A percentile compares a stretch with the other conserved stretches of the same genome.
Conservation (phyloP, 2,113 vertebrate species). For the Eclectus roratus region DNA sequence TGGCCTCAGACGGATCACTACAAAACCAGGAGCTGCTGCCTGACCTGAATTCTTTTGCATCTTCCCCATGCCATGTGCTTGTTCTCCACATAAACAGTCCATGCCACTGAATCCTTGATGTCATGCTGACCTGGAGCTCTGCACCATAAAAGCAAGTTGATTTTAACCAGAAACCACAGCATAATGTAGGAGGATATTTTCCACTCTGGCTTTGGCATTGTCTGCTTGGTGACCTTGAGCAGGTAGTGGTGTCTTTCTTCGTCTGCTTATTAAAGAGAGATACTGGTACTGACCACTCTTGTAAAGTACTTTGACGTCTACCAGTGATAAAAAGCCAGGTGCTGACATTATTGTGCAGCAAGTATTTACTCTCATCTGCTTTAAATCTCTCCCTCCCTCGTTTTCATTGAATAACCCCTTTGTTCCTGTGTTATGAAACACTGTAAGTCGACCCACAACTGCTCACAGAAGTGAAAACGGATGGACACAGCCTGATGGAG, state of each 20-base stretch:
- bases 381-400: constrained; percentile 12
- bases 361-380: constrained; percentile 30
- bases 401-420: constrained; percentile 33
- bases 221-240: not conserved
- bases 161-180: constrained; percentile 1
- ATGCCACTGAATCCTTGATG: not conserved
- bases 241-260: not conserved
- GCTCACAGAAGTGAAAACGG: not conserved
- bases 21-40: not conserved
- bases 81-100: not conserved
- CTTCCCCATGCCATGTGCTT: not conserved
- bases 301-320: not conserved
- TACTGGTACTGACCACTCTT: not conserved
- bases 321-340: not conserved
- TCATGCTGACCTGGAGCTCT: not conserved
- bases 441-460: not conserved
- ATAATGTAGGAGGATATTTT: not conserved
- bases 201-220: not conserved
- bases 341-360: not conserved
- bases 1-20: not conserved
- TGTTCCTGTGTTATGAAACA: constrained; percentile 30
- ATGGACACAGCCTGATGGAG: not conserved
- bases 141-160: not conserved
- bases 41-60: not conserved
- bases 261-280: not conserved